phyloP scores from a whole-genome alignment of 2,797 vertebrate species.

The Pteropus rufus region DNA sequence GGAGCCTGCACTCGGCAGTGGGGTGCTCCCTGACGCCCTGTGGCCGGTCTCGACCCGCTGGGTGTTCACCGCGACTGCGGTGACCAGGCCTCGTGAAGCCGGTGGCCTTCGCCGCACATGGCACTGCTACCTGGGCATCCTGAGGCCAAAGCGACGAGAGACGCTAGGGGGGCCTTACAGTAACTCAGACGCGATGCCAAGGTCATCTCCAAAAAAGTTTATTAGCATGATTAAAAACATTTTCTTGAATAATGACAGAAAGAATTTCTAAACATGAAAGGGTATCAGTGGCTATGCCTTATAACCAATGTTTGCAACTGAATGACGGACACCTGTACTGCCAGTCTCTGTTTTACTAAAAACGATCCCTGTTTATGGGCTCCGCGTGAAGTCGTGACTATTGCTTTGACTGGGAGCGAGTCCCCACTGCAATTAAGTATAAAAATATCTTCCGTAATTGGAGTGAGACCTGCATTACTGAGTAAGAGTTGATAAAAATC shows the following conservation, averaged over 20 bases:
- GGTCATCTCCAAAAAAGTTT: conserved; percentile 85
- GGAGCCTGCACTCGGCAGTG: too few species aligned
- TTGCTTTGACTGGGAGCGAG: conserved; percentile 78
- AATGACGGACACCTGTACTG: conserved; percentile 76
- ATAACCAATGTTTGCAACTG: conserved; percentile 71
- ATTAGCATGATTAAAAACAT: conserved; percentile 88
- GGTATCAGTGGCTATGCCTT: conserved; percentile 79
- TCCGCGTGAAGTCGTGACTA: conserved; percentile 69
- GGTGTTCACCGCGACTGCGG: too few species aligned
- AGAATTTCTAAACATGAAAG: conserved; percentile 81
- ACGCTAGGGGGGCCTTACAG: not conserved
- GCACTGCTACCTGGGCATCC: not conserved
- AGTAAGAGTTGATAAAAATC: conserved; percentile 81
- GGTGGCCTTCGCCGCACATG: too few species aligned
- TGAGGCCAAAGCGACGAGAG: not conserved
- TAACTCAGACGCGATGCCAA: conserved; percentile 76
- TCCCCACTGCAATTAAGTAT: conserved; percentile 79
- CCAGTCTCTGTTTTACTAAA: conserved; percentile 75
- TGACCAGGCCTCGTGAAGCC: too few species aligned
- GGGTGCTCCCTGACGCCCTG: too few species aligned
- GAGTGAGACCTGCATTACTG: conserved; percentile 77
- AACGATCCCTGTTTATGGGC: conserved; percentile 66
- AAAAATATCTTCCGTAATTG: conserved; percentile 82
- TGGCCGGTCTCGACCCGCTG: too few species aligned
- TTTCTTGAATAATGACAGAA: conserved; percentile 82